Evolutionary conservation across 2,797 vertebrate genomes (phyloP).

Genomic region (Melanogrammus aeglefinus): DNA sequence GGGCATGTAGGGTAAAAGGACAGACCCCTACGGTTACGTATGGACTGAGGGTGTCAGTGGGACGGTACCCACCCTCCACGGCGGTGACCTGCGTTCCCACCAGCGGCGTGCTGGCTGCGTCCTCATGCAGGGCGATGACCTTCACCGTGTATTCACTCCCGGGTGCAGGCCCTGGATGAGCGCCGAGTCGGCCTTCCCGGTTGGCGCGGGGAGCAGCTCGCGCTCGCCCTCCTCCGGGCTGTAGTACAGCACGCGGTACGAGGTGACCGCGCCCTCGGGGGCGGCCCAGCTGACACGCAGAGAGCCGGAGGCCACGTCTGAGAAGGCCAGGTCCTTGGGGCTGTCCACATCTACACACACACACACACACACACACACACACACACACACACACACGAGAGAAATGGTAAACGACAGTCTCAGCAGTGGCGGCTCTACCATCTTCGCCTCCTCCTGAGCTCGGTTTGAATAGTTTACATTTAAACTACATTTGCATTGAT

Average conservation of each 20-base stretch:
- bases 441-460: neutral
- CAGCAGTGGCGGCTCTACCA: neutral
- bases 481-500: too few species aligned
- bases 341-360: conserved; percentile 85
- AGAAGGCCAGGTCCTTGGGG: conserved; percentile 93
- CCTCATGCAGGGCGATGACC: conserved; percentile 91
- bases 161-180: conserved; percentile 86
- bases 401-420: neutral
- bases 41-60: too few species aligned
- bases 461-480: neutral
- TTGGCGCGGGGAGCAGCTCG: conserved; percentile 87
- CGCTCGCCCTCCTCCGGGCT: conserved; percentile 91
- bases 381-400: neutral
- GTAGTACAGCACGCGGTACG: conserved; percentile 89
- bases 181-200: conserved; percentile 85
- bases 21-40: too few species aligned
- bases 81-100: conserved; percentile 92
- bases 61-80: conserved; percentile 49
- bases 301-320: conserved; percentile 90
- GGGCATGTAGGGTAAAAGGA: too few species aligned
- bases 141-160: conserved; percentile 97
- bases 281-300: conserved; percentile 95
- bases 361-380: neutral
- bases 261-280: conserved; percentile 91
- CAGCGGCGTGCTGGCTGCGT: conserved; percentile 87